Conservation (phyloP, 2,113 vertebrate genomes). For the Trachemys scripta region DNA sequence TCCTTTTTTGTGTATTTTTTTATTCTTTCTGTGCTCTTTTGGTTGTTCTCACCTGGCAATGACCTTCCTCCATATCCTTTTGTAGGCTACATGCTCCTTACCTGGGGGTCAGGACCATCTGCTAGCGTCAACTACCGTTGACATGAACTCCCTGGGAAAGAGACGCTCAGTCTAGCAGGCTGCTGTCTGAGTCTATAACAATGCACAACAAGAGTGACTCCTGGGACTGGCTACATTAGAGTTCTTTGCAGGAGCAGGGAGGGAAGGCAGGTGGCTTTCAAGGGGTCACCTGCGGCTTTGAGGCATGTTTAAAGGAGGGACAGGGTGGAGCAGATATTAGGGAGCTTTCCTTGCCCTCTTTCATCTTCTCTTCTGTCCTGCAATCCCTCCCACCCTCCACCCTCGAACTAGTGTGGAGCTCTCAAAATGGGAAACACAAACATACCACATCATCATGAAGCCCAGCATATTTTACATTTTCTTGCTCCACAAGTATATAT, state of each 20-base stretch:
- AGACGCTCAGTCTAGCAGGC: neutral
- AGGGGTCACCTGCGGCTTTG: neutral
- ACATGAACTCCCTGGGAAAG: neutral
- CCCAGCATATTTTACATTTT: neutral
- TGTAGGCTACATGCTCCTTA: neutral
- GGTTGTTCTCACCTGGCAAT: accelerated
- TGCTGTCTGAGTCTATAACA: neutral
- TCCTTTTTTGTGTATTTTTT: neutral
- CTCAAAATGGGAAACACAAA: neutral
- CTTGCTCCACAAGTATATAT: neutral
- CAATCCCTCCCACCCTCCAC: neutral
- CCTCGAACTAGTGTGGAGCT: neutral
- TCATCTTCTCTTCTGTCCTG: neutral
- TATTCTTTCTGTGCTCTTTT: neutral
- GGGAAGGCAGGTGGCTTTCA: neutral
- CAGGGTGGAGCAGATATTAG: neutral
- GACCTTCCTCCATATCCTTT: accelerated
- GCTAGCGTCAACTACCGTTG: accelerated
- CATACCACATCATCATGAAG: neutral
- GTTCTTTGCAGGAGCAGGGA: neutral
- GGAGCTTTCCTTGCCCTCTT: neutral
- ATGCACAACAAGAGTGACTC: neutral
- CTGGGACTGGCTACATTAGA: neutral
- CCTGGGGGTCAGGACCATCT: neutral
- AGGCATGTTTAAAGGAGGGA: neutral